Conservation (phyloP, 2,113 vertebrate genomes). For the Clarias batrachus region DNA sequence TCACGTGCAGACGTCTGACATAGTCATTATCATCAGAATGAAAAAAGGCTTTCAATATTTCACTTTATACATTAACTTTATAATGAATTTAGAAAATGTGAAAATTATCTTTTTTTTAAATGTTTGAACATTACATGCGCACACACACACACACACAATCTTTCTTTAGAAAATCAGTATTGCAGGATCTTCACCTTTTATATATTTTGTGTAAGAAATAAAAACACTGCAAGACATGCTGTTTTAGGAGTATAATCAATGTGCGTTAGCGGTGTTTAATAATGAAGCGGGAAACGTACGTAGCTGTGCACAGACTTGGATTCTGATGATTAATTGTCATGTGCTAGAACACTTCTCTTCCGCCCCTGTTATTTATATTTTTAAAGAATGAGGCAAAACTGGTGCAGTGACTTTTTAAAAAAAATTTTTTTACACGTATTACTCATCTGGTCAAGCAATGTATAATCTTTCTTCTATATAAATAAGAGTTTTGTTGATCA, state of each 20-base stretch:
- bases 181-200: not conserved
- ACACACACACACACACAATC: not conserved
- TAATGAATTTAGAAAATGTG: too few relatives aligned
- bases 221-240: not conserved
- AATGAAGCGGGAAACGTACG: not conserved
- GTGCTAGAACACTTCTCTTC: not conserved
- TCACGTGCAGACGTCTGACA: too few relatives aligned
- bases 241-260: not conserved
- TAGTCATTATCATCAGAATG: too few relatives aligned
- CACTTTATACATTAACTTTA: too few relatives aligned
- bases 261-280: too few relatives aligned
- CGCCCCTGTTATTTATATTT: not conserved
- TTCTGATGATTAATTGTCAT: not conserved
- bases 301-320: not conserved
- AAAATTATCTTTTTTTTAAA: not conserved
- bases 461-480: not conserved
- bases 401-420: not conserved
- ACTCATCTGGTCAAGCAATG: not conserved
- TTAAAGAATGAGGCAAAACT: not conserved
- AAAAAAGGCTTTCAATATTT: too few relatives aligned
- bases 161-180: not conserved
- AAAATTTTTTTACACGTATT: not conserved
- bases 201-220: not conserved
- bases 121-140: not conserved
- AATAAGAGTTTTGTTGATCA: not conserved